Evolutionary conservation across 2,888 invertebrate species (phyloP), one percentile per base, ranked within the genome.

Genomic region (Tinea pellionella): DNA sequence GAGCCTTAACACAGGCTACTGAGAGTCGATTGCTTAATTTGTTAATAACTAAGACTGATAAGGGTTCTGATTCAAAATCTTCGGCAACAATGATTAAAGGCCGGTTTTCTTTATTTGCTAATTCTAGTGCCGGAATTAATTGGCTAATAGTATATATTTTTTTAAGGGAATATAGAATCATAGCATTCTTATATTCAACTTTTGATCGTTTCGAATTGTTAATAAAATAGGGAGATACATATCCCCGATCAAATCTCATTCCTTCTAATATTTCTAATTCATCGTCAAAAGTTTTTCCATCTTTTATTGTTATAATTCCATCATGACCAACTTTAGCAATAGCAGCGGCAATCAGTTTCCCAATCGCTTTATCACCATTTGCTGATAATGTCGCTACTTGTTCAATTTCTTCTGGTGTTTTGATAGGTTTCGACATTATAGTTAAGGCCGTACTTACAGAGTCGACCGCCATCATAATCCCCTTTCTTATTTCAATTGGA

Each of bases 351-450:
- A 99, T 99, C 30, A 99, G 89, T 67, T 93, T 91, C 53, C 99
- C 99, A 67, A 99, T 92, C 0, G 90, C 89, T 63, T 82, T 89
- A 78, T 99, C 99, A 7, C 99, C 99, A 81, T 99, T 99, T 1
- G 99, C 99, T 6, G 99, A 99, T 70, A 99, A 98, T 0, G 98
- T 99, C 1, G 99, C 99, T 24, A 99, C 98, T 88, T 99, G 98
- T 55, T 98, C 97, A 69, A 99, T 98, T 90, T 99, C 99, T 80
- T 97, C 97, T 0, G 97, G 94, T 0, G 98, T 98, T 47, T 92
- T 97, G 0, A 99, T 97, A 15, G 92, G 92, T 70, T 94, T 96
- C 0, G 98, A 98, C 80, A 99, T 90, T 32, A 88, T 77, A 78
- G 95, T 96, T 57, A 99, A 85, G 66, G 95, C 91, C 16, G 92